Evolutionary conservation across 64 coral and sea anemone species (phyloP).

Genomic region (Exaiptasia diaphana): DNA sequence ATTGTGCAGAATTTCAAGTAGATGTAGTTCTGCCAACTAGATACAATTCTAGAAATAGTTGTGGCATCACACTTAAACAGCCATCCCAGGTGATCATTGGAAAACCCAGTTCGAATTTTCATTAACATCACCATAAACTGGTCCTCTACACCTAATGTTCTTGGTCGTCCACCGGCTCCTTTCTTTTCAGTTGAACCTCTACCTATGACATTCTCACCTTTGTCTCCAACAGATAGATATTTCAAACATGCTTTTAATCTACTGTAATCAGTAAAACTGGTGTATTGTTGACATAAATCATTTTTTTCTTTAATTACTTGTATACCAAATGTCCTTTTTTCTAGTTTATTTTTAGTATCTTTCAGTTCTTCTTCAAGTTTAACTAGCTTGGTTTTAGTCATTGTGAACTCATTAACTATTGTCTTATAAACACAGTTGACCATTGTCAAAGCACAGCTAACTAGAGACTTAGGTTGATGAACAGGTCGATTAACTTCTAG

Average conservation of each 20-base stretch:
- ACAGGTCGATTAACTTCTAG: no score
- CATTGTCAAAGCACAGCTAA: no score
- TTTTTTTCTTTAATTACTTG: not conserved
- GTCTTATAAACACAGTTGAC: no score
- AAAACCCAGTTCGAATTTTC: slow-evolving; percentile 55
- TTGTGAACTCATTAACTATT: no score
- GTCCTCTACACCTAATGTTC: not conserved
- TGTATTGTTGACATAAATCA: not conserved
- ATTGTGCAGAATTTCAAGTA: slow-evolving; percentile 47
- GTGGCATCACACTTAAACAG: slow-evolving; percentile 52
- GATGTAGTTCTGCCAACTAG: slow-evolving; percentile 58
- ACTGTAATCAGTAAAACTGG: not conserved
- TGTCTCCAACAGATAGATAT: slow-evolving; percentile 1
- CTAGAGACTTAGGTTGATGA: no score
- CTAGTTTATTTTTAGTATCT: not conserved
- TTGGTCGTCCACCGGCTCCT: slow-evolving; percentile 3
- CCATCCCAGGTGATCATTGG: slow-evolving; percentile 38
- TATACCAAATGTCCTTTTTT: not conserved
- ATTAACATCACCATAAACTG: slow-evolving; percentile 54
- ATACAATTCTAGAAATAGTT: slow-evolving; percentile 45
- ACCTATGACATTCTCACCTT: not conserved
- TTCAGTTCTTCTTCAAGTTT: not conserved
- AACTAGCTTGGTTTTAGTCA: no score
- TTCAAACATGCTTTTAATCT: slow-evolving; percentile 11
- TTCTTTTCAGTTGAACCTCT: slow-evolving; percentile 12